Conservation (phyloP, 2,888 invertebrate species). For the Caenorhabditis sp. region DNA sequence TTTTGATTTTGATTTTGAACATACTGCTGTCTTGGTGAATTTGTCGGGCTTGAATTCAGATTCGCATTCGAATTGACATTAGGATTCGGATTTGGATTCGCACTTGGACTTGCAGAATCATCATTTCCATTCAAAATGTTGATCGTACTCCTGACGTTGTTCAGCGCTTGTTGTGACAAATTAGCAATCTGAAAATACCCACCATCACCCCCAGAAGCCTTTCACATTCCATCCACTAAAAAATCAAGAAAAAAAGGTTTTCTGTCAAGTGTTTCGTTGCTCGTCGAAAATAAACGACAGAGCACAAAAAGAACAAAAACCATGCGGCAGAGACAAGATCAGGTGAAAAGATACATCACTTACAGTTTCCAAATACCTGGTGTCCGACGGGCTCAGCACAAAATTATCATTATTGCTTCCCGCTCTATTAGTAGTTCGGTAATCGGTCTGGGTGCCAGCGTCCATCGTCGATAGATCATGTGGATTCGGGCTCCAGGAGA, state of each 20-base stretch:
- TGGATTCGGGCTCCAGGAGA: conserved; percentile 25
- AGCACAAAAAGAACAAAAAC: conserved; percentile 9
- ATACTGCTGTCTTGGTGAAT: conserved; percentile 15
- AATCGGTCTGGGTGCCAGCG: conserved; percentile 39
- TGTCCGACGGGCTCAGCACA: conserved; percentile 42
- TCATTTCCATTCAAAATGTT: conserved; percentile 20
- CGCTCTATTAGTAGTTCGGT: conserved; percentile 23
- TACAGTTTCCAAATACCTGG: conserved; percentile 51
- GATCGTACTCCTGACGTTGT: conserved; percentile 37
- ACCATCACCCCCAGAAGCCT: conserved; percentile 3
- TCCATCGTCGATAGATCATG: conserved; percentile 36
- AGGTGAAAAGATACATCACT: no score
- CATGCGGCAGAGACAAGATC: neutral
- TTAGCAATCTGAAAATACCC: conserved; percentile 45
- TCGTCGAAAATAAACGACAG: neutral
- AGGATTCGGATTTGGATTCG: no score
- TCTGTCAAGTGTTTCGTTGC: neutral
- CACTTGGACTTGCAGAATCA: no score
- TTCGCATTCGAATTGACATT: no score
- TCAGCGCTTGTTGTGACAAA: conserved; percentile 48
- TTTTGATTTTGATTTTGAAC: no score
- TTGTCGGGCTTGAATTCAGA: neutral
- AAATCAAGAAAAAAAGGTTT: neutral
- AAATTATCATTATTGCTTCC: conserved; percentile 6
- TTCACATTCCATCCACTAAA: conserved; percentile 11